Base-by-base conservation (phyloP, 2,797 vertebrate genomes). In the Sebastes cheni region DNA sequence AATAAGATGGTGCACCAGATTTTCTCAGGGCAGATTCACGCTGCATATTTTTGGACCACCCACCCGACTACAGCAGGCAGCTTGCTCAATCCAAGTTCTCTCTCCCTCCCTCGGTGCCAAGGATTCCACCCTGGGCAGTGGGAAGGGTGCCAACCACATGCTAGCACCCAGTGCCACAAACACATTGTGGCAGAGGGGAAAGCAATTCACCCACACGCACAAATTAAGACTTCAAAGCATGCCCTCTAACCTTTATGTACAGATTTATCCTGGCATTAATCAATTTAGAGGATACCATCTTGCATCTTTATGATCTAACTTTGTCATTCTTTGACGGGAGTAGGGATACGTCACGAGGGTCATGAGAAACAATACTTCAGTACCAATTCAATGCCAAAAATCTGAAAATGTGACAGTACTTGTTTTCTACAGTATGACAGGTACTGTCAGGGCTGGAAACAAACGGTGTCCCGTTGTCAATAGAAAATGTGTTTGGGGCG, bases 91-190 rank as follows among this genome's bases (percentile, higher is more conserved):
- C 89, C 84, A 80, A 82, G 71, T 88, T 87, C 80, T 88, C 83
- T 72, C 87, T 89, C 80, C 81, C 83, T 92, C 85, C 82, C 81
- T 89, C 55, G 0, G 86, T 93, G 93, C 94, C 94, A 95, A 95
- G 91, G 94, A 93, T 95, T 93, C 93, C 91, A 93, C 92, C 89
- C 90, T 87, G 88, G 92, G 91, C 91, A 90, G 82, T 77, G 86
- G 93, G 93, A 92, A 75, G 67, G 71, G 69, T 91, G 94, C 95
- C 95, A 95, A 91, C 87, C 93, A 93, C 92, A 94, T 90, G 90
- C 93, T 88, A 89, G 84, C 88, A 91, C 77, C 88, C 87, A 75
- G 75, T 72, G 82, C 81, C 86, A 87, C 89, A 82, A 84, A 88
- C 88, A 81, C 88, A 89, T 62, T 91, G 89, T 86, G 79, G 78